Conservation (phyloP, 2,113 vertebrate genomes). For the Phrynocephalus versicolor region DNA sequence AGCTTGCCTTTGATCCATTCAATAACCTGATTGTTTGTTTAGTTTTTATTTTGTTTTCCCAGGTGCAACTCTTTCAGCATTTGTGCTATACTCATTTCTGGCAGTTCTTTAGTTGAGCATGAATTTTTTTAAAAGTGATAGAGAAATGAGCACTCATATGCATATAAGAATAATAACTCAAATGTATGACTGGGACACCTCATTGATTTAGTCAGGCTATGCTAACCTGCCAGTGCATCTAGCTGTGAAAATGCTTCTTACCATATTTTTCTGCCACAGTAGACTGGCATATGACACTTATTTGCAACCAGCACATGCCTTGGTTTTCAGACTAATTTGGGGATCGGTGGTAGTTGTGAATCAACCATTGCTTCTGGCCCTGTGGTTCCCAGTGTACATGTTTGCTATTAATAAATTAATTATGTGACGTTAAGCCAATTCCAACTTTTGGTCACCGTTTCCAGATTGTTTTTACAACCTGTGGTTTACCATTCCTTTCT, state of each 20-base stretch:
- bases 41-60: constrained; percentile 2
- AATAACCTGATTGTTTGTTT: background rate
- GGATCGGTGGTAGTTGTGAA: too few relatives aligned
- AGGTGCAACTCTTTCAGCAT: background rate
- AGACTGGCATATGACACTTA: background rate
- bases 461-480: too few relatives aligned
- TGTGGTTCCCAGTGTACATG: too few relatives aligned
- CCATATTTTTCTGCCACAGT: background rate
- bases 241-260: background rate
- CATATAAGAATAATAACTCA: background rate
- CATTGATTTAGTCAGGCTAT: background rate
- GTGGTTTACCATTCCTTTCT: too few relatives aligned
- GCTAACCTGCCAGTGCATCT: background rate
- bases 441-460: too few relatives aligned
- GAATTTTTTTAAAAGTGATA: background rate
- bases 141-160: background rate
- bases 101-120: background rate
- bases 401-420: too few relatives aligned
- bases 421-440: too few relatives aligned
- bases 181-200: background rate
- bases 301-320: background rate
- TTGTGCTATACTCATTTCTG: background rate
- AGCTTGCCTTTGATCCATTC: background rate
- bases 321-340: too few relatives aligned
- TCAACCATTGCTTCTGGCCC: too few relatives aligned